Base-by-base conservation (phyloP, 2,888 invertebrate species). In the Habroteleia sp. region DNA sequence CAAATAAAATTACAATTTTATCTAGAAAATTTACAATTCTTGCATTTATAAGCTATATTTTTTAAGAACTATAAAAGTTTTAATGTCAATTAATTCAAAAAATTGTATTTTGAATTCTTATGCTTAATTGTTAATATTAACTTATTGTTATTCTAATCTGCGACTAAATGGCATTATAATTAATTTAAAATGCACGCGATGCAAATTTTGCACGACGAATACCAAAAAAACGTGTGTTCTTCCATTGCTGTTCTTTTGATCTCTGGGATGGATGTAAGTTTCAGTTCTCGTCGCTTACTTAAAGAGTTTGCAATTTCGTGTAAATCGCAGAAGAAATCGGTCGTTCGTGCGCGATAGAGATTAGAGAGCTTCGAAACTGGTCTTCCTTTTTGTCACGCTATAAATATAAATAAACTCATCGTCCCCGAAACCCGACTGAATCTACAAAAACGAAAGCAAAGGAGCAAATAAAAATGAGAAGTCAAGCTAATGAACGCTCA, bases 221-320 rank as follows among this genome's bases (percentile, higher is more conserved):
- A 23, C 2, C 3, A 23, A 41, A 13, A 31, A 56, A 27, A 17
- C 20, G 14, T 3, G n/a, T 23, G 13, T 31, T 37, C 20, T 29
- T 41, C 10, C 13, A 35, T 25, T 11, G 2, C 35, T 27, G 16
- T 23, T 31, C 3, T 11, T 35, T 65, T 25, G 58, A 54, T 62
- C 56, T 56, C 48, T 37, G n/a, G 13, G 48, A 41, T 37, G 42
- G 39, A 66, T 35, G 66, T 60, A 44, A 44, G 73, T 77, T 79
- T 79, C 77, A 76, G 78, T 75, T 80, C 76, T 81, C 66, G 73
- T 60, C 73, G 69, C 77, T 56, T 77, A 69, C 69, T 78, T 79
- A 84, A 82, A 54, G 58, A 71, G 48, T 85, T 83, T 84, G 80
- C 81, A 82, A 82, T 80, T 82, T 79, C 76, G 77, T 74, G 77